A percentile compares a stretch with the other conserved stretches of the same genome.
phyloP scores from a whole-genome alignment of 2,113 vertebrate species.

The Ellobius talpinus region DNA sequence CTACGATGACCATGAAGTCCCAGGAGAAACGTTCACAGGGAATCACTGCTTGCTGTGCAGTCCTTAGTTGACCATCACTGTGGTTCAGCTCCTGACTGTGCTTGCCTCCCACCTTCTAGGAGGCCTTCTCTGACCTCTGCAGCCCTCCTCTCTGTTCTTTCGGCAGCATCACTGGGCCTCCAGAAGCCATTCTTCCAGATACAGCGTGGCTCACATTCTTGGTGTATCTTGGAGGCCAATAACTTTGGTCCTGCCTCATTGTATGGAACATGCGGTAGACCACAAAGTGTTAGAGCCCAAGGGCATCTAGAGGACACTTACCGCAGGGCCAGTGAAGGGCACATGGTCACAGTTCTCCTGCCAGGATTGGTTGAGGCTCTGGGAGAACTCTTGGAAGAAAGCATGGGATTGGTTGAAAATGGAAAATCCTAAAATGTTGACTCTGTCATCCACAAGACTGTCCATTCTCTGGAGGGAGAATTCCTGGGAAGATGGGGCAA shows the following conservation, averaged over 20 bases:
- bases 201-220: not conserved
- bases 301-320: slow-evolving; percentile 82
- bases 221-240: not conserved
- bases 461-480: slow-evolving; percentile 96
- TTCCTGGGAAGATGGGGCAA: slow-evolving; percentile 88
- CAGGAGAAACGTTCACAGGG: not conserved
- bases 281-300: no score
- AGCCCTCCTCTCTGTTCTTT: not conserved
- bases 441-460: slow-evolving; percentile 91
- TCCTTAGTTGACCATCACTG: not conserved
- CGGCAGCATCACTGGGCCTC: not conserved
- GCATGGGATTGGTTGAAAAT: slow-evolving; percentile 97
- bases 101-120: not conserved
- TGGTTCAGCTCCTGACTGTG: no score
- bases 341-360: slow-evolving; percentile 99
- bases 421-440: slow-evolving; percentile 97
- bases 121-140: not conserved
- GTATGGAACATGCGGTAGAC: not conserved
- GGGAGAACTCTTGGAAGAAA: slow-evolving; percentile 96
- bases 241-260: not conserved
- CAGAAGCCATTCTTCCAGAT: not conserved
- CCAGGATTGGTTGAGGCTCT: slow-evolving; percentile 98
- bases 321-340: slow-evolving; percentile 95
- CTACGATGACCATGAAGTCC: not conserved
- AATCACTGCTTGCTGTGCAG: not conserved